Conservation (phyloP, 2,113 vertebrate species). For the Crotalus tigris region DNA sequence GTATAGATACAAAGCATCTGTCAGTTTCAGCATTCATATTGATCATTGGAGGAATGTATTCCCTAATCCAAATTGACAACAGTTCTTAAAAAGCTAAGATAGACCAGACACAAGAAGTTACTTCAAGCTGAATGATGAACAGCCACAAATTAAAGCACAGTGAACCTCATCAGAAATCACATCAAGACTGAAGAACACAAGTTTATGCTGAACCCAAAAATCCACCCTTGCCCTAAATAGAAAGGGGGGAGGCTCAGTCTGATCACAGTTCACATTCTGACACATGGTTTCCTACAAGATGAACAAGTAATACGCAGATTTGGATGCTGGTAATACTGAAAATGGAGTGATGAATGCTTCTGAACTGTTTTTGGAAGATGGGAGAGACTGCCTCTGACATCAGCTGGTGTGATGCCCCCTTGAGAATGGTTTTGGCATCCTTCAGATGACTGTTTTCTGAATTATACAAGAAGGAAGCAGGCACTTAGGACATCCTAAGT, state of each 20-base stretch:
- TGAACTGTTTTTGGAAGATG: not conserved
- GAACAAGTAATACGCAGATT: not conserved
- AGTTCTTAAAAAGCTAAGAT: not conserved
- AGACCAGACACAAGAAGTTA: not conserved
- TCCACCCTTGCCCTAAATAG: not conserved
- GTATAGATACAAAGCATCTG: constrained; percentile 27
- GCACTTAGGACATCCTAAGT: not conserved
- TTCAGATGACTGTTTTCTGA: not conserved
- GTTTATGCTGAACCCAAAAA: not conserved
- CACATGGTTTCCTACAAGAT: not conserved
- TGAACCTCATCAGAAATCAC: not conserved
- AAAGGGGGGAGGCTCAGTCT: not conserved
- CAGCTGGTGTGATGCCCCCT: no score
- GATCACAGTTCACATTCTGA: not conserved
- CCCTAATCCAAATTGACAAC: not conserved
- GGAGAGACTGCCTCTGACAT: not conserved
- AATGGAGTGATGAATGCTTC: not conserved
- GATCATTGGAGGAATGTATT: not conserved
- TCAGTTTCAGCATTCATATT: not conserved
- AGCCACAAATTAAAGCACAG: not conserved
- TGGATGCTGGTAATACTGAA: not conserved
- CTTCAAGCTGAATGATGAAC: not conserved
- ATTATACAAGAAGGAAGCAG: not conserved
- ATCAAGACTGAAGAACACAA: not conserved
- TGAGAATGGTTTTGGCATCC: not conserved